Evolutionary conservation across 2,113 vertebrate genomes (phyloP).

Genomic region (Papio anubis): DNA sequence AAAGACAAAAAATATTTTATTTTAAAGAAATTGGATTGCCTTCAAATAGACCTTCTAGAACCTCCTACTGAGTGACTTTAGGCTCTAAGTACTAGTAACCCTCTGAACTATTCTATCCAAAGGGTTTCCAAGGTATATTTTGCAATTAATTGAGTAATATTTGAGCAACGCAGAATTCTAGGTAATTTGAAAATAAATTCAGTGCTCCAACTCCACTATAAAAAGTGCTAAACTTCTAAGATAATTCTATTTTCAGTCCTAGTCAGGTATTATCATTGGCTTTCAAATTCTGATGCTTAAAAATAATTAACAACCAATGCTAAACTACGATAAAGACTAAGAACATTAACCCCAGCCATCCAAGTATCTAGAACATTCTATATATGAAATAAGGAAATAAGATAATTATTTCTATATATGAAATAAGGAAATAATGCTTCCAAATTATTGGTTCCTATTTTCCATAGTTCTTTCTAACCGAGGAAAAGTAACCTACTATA

Average conservation of each 20-base stretch:
- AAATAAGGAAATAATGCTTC: background rate
- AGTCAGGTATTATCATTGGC: background rate
- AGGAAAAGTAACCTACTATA: background rate
- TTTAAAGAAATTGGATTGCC: background rate
- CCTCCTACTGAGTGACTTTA: background rate
- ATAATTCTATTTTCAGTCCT: background rate
- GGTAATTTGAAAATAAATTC: background rate
- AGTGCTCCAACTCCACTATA: background rate
- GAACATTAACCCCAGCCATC: background rate
- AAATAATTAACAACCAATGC: background rate
- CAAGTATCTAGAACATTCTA: background rate
- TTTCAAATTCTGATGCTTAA: background rate
- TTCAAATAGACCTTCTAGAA: background rate
- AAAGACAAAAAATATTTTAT: background rate
- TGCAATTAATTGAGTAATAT: background rate
- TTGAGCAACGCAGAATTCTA: background rate
- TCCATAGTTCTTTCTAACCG: background rate
- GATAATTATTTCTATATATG: background rate
- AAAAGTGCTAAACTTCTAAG: background rate
- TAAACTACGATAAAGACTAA: background rate
- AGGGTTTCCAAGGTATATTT: background rate
- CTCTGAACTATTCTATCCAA: background rate
- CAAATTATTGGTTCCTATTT: background rate
- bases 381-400: background rate
- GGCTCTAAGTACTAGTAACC: background rate